phyloP scores from a whole-genome alignment of 2,888 invertebrate species.

The Zaprionus bogoriensis region DNA sequence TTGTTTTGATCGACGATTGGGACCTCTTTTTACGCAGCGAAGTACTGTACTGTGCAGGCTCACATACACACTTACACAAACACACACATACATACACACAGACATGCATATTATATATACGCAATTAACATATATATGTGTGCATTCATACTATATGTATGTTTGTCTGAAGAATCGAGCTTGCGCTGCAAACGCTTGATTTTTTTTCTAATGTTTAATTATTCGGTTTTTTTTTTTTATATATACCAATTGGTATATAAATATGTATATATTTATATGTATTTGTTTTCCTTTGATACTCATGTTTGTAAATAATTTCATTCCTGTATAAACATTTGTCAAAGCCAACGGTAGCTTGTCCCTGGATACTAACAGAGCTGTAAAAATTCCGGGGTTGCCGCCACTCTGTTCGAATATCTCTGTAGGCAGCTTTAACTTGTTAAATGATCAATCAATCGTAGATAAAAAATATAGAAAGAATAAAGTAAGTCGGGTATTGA shows the following conservation, averaged over 20 bases:
- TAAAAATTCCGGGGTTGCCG: too few relatives aligned
- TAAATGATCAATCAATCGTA: too few relatives aligned
- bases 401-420: too few relatives aligned
- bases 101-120: too few relatives aligned
- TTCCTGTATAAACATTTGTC: too few relatives aligned
- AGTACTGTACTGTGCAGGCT: background rate
- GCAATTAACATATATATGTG: constrained; percentile 4
- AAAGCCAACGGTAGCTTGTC: background rate
- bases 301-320: background rate
- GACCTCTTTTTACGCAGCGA: constrained; percentile 72
- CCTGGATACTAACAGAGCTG: background rate
- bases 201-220: too few relatives aligned
- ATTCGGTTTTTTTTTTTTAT: background rate
- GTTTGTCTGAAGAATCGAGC: background rate
- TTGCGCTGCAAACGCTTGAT: background rate
- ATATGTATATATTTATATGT: too few relatives aligned
- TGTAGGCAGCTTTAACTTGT: too few relatives aligned
- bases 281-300: background rate
- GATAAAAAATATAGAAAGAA: too few relatives aligned
- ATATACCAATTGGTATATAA: background rate
- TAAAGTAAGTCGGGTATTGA: too few relatives aligned
- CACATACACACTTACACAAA: background rate
- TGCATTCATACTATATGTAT: background rate
- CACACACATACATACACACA: constrained; percentile 9
- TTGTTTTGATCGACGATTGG: constrained; percentile 63